Conservation (phyloP, 2,113 vertebrate species). For the Pygoscelis antarcticus region DNA sequence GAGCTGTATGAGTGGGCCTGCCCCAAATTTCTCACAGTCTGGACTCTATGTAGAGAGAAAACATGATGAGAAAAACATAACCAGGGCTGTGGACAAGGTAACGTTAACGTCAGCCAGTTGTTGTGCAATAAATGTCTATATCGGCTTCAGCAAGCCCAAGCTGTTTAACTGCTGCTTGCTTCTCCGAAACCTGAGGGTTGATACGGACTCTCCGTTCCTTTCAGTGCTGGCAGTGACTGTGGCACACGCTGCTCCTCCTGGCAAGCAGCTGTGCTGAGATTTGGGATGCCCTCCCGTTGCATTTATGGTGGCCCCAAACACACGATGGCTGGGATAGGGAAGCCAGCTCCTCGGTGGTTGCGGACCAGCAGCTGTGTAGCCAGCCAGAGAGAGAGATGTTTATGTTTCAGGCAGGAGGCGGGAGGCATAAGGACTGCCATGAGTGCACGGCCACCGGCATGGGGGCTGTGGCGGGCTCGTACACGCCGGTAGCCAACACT, state of each 20-base stretch:
- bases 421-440: accelerated
- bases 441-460: background rate
- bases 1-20: background rate
- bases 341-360: accelerated
- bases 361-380: background rate
- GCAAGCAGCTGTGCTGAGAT: background rate
- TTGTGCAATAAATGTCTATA: background rate
- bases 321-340: accelerated
- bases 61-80: conserved; percentile 36
- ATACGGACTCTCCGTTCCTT: accelerated
- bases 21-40: conserved; percentile 25
- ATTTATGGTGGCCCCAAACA: background rate
- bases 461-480: accelerated
- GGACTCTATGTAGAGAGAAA: background rate
- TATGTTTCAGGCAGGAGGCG: background rate
- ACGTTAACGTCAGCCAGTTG: background rate
- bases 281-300: background rate
- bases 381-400: background rate
- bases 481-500: accelerated
- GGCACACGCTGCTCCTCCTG: background rate
- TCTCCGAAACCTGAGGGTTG: background rate
- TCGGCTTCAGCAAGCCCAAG: background rate
- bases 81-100: background rate
- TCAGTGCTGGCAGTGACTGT: background rate
- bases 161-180: background rate